phyloP scores from a whole-genome alignment of 1,140 invertebrate genomes.

The Drosophila malerkotliana region DNA sequence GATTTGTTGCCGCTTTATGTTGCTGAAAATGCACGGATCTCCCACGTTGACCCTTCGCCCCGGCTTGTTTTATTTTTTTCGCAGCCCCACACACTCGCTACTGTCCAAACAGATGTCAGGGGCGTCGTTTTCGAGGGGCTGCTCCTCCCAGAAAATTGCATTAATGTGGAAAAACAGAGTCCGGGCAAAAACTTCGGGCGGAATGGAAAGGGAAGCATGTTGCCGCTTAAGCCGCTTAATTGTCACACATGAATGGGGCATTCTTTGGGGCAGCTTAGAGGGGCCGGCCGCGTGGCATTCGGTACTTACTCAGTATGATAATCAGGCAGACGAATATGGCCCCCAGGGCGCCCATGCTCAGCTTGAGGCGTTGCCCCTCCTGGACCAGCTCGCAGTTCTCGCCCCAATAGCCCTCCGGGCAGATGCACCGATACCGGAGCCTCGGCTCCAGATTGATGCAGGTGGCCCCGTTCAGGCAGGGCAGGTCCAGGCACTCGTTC shows the following conservation, averaged over 20 bases:
- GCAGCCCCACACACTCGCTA: constrained; percentile 12
- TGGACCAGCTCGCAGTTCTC: constrained; percentile 87
- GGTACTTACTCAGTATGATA: constrained; percentile 86
- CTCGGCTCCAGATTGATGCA: constrained; percentile 86
- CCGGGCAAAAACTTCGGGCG: not conserved
- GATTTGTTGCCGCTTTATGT: constrained; percentile 55
- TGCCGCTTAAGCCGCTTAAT: constrained; percentile 74
- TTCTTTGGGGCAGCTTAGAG: constrained; percentile 4
- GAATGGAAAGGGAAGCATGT: constrained; percentile 13
- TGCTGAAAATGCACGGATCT: constrained; percentile 38
- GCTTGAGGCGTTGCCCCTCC: constrained; percentile 86
- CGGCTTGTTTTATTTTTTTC: not conserved
- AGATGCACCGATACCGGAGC: constrained; percentile 85
- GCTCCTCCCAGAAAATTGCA: constrained; percentile 66
- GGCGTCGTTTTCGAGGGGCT: constrained; percentile 13
- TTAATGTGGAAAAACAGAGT: constrained; percentile 66
- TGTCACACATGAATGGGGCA: constrained; percentile 62
- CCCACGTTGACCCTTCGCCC: constrained; percentile 26
- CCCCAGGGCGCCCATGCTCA: constrained; percentile 87
- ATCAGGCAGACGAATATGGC: constrained; percentile 87
- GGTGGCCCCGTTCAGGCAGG: constrained; percentile 87
- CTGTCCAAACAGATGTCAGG: constrained; percentile 53
- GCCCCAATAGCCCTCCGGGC: constrained; percentile 87
- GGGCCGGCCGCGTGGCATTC: not conserved
- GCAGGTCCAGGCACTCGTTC: constrained; percentile 87